Base-by-base conservation (phyloP, 2,113 vertebrate genomes). In the Phycodurus eques region DNA sequence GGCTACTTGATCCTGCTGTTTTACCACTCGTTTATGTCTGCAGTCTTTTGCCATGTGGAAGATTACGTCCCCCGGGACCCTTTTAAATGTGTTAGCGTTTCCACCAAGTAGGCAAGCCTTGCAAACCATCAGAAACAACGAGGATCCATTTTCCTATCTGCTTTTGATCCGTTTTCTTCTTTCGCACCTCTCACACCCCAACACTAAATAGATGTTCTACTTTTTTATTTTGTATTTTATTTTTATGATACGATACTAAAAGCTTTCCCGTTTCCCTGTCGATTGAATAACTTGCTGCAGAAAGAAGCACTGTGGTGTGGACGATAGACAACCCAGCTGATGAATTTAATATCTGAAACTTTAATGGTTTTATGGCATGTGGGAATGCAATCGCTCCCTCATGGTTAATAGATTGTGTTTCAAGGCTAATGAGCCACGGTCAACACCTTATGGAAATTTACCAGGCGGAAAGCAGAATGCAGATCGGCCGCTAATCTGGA, bases 281-380 rank as follows among this genome's bases (percentile, higher is more conserved):
- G 74, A 72, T 82, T 80, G 81, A 76, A 89, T 89, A 86, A 88
- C 85, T 78, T 80, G 81, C 87, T 80, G 35, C 35, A 39, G 35
- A 81, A n/a, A 51, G 72, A 67, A 79, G 82, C 81, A 84, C 73
- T 82, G 72, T 62, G 71, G 77, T 80, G 74, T 39, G 44, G 78
- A 89, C 81, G 89, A 83, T 42, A 78, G 70, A 64, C 83, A 80
- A 67, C 44, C 51, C 43, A 49, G 60, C 64, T 72, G 65, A 88
- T 85, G 85, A 84, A 90, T 89, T 89, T 51, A 81, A 77, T 84
- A 84, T 85, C 83, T 79, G 80, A 56, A 76, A 79, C 68, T 78
- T 79, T 73, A 85, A 85, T 85, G 80, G 76, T 77, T 81, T 76
- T 67, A 72, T 20, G 71, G 76, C 77, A 20, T 76, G 59, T 8